Evolutionary conservation across 2,888 invertebrate genomes (phyloP), one percentile per base, ranked within the genome.

Genomic region (Epirrhoe alternata): DNA sequence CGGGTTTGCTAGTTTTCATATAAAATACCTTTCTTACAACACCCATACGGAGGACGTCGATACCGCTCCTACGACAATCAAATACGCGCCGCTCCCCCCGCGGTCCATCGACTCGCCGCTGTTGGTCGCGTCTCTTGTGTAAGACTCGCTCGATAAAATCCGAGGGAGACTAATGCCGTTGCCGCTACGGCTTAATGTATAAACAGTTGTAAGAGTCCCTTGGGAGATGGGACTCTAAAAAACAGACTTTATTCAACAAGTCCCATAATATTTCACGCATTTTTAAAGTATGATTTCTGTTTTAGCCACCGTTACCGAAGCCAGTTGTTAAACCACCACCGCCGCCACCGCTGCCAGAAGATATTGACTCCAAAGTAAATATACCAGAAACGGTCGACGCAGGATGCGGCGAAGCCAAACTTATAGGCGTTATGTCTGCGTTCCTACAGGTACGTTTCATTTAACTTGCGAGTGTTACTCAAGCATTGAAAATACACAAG

Each of bases 341-440:
- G 0, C 91, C 92, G 10, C 89, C 91, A 24, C 89, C 90, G 30
- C 74, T 88, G 24, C 89, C 89, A 0, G 89, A 86, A 0, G 89
- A 90, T 53, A 8, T 82, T 61, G 83, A 88, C 24, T 33, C 81
- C 0, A 82, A 83, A 57, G 80, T 84, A 6, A 74, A 75, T 30
- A 35, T 89, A 7, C 83, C 78, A 45, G 85, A 84, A 5, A 73
- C 79, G 0, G 81, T 90, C 0, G 89, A 88, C 10, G 79, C 82
- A 0, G 82, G 85, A 14, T 89, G 88, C 66, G 91, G 92, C 0
- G 92, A 93, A 83, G 97, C 97, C 0, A 96, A 95, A 84, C 93
- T 97, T n/a, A 96, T 97, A 74, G 97, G 97, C 66, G 94, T 99
- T 64, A 96, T 98, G 78, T 97, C 98, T 5, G 97, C 98, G 6